Conservation (phyloP, 1,140 invertebrate species). For the Drosophila ercepeae region DNA sequence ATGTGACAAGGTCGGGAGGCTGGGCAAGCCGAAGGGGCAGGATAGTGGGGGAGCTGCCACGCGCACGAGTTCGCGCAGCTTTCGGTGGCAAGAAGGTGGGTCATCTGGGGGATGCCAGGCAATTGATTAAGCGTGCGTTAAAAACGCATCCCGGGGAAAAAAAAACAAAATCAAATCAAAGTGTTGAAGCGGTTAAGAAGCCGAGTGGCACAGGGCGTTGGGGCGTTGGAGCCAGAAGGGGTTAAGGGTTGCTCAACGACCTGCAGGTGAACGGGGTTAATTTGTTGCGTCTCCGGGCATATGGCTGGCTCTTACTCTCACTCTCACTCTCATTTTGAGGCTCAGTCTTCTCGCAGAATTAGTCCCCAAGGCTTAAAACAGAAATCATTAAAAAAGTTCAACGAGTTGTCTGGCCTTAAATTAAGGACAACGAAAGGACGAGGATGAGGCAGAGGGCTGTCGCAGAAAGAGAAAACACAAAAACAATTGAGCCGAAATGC, state of each 20-base stretch:
- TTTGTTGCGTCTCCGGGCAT: conserved; percentile 74
- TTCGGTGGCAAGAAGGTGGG: conserved; percentile 1
- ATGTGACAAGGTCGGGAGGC: conserved; percentile 67
- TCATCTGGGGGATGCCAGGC: conserved; percentile 6
- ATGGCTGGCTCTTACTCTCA: conserved; percentile 38
- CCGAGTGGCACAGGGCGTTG: conserved; percentile 1
- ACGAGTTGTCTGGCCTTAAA: conserved; percentile 66
- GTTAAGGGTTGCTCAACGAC: conserved; percentile 61
- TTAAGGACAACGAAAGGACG: conserved; percentile 55
- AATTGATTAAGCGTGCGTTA: conserved; percentile 68
- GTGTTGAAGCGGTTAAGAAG: conserved; percentile 78
- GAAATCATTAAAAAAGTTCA: conserved; percentile 76
- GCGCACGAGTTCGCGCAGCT: conserved; percentile 50
- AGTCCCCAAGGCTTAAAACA: conserved; percentile 70
- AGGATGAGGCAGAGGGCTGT: neutral
- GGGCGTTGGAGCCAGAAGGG: conserved; percentile 11
- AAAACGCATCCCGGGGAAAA: conserved; percentile 26
- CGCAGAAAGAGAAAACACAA: conserved; percentile 30
- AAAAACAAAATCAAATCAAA: conserved; percentile 73
- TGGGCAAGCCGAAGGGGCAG: conserved; percentile 1
- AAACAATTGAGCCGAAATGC: conserved; percentile 61
- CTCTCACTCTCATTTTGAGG: neutral
- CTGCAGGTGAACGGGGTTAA: conserved; percentile 73
- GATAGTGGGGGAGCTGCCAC: conserved; percentile 11
- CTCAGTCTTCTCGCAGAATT: conserved; percentile 45